Evolutionary conservation across 2,113 vertebrate species (phyloP).

Genomic region (Urocynchramus pylzowi): DNA sequence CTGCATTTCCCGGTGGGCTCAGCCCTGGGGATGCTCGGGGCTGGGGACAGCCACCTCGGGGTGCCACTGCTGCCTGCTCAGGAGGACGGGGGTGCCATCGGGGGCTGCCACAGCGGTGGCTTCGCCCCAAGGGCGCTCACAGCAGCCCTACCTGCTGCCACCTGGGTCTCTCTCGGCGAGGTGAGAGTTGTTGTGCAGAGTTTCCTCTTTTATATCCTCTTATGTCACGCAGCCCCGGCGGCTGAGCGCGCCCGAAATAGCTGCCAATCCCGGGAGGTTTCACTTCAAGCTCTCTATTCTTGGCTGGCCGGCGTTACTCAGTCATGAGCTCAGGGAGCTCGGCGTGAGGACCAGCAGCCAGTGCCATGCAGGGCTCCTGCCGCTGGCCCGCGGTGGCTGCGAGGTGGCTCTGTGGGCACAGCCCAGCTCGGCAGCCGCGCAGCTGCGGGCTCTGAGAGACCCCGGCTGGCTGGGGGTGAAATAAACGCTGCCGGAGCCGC

Average conservation of each 20-base stretch:
- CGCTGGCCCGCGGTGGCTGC: accelerated
- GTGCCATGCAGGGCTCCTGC: not conserved
- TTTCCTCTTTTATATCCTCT: conserved; percentile 61
- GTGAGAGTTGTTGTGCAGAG: conserved; percentile 54
- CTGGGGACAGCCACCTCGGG: accelerated
- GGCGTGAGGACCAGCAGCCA: not conserved
- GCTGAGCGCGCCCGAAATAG: conserved; percentile 37
- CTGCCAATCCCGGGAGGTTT: conserved; percentile 61
- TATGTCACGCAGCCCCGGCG: conserved; percentile 49
- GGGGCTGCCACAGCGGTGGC: accelerated
- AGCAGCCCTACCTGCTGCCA: not conserved
- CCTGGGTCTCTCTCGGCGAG: not conserved
- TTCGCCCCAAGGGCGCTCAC: not conserved
- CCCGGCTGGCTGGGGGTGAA: accelerated
- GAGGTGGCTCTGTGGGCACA: not conserved
- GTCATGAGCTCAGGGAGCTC: conserved; percentile 22
- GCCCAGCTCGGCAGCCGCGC: not conserved
- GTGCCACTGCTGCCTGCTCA: accelerated
- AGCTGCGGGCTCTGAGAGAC: accelerated
- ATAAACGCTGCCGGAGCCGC: not conserved
- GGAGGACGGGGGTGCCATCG: not conserved
- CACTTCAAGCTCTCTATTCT: conserved; percentile 67
- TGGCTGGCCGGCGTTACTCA: conserved; percentile 28
- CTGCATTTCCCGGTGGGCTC: accelerated
- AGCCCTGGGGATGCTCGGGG: not conserved